Percentiles rank a stretch among this genome's conserved stretches.
Conservation (phyloP, 2,797 vertebrate genomes). For the Silurus lanzhouensis region DNA sequence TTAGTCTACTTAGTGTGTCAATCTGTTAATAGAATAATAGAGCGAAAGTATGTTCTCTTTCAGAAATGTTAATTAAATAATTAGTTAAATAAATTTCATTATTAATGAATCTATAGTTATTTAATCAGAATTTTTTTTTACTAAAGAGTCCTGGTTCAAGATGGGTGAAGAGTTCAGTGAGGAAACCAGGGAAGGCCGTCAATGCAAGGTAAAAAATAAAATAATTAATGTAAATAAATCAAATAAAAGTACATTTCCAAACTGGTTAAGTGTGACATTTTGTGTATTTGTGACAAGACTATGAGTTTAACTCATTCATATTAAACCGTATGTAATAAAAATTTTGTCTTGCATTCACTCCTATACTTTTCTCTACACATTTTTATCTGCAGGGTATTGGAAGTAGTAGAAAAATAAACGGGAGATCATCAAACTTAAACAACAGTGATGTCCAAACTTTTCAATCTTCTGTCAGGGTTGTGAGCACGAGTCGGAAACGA, state of each 20-base stretch:
- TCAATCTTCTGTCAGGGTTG: no score
- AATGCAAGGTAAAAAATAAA: neutral
- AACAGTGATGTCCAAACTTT: no score
- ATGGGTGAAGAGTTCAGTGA: conserved; percentile 6
- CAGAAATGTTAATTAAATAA: no score
- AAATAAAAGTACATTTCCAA: neutral
- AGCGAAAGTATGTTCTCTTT: no score
- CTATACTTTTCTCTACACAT: neutral
- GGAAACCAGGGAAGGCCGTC: neutral
- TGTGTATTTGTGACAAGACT: neutral
- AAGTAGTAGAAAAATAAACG: neutral
- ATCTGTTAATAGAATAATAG: no score
- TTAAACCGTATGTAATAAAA: no score
- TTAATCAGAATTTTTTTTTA: neutral
- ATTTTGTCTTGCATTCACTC: no score
- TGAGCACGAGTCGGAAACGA: no score
- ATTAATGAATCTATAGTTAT: neutral
- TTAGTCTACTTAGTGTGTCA: no score
- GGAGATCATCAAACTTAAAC: neutral
- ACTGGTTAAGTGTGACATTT: neutral
- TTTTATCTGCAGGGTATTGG: neutral
- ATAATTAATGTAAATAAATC: neutral
- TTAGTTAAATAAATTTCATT: no score
- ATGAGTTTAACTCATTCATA: no score
- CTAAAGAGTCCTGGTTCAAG: conserved; percentile 6